Conservation (phyloP, 2,888 invertebrate species). For the Petrophora chlorosata region DNA sequence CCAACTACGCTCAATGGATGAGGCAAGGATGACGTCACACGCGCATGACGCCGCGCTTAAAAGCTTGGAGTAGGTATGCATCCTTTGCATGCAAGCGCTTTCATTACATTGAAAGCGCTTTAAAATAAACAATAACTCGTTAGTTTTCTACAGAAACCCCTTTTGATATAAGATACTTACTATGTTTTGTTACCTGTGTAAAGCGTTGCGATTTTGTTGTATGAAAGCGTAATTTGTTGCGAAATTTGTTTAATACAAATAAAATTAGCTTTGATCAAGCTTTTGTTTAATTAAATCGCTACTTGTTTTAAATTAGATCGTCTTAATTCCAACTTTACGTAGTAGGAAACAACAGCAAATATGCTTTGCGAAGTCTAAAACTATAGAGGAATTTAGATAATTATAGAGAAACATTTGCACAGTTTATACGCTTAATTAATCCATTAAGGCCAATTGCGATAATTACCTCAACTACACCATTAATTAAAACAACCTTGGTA, state of each 20-base stretch:
- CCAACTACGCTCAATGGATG: constrained; percentile 62
- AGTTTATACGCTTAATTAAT: constrained; percentile 20
- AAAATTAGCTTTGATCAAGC: neutral
- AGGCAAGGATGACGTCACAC: constrained; percentile 41
- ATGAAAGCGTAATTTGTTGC: no score
- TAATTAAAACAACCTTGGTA: neutral
- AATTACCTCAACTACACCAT: constrained; percentile 5
- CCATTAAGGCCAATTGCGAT: constrained; percentile 8
- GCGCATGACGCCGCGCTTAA: constrained; percentile 13
- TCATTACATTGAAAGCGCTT: no score
- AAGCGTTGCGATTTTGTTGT: no score
- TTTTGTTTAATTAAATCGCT: neutral
- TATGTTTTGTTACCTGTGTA: no score
- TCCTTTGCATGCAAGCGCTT: no score
- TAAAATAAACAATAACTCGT: no score
- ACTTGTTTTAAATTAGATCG: neutral
- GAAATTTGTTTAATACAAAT: no score
- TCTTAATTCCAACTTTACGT: neutral
- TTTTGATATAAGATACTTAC: no score
- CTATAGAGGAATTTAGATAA: no score
- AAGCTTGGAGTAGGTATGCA: constrained; percentile 14
- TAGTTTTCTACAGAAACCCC: no score
- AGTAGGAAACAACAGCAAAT: constrained; percentile 1
- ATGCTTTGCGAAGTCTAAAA: constrained; percentile 1
- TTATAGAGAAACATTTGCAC: constrained; percentile 5